Base-by-base conservation (phyloP, 2,113 vertebrate species). In the Poicephalus meyeri region DNA sequence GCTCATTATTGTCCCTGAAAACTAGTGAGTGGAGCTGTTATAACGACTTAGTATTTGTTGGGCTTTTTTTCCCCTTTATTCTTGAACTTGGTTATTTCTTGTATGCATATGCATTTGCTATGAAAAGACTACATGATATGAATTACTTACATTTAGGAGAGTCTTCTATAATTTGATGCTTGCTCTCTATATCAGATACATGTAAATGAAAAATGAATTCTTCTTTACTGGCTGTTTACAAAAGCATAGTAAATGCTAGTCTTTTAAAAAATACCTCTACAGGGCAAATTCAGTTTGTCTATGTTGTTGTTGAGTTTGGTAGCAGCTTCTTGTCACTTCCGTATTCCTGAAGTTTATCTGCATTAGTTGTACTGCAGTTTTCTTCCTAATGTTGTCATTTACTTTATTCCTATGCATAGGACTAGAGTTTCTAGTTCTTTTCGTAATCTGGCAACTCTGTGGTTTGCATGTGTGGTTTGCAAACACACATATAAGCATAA, bases 1-100 rank as follows among this genome's bases (percentile, higher is more conserved):
- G 42, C 81, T 80, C 25, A 33, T 95, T 76, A 92, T 84, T 94
- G 86, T 83, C 89, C 61, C 72, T 80, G 70, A 55, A 93, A 85
- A 78, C 92, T 63, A 66, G 21, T 18, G 37, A 78, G 37, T 42
- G 46, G 46, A 91, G 87, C 68, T 86, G 86, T 91, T 86, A 13
- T 68, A 85, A 82, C n/a, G 71, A 65, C 82, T 95, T 82, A n/a
- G 77, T 91, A 71, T 64, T 90, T 88, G n/a, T 35, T 87, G 53
- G 7, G 1, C 5, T 24, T n/a, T 61, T 26, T 26, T 65, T 4
- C 13, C 33, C 33, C 20, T 3, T 9, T 2, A 0, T 82, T 95
- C 28, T 63, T 71, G 60, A 93, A 65, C 13, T 76, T 46, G 4
- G 24, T 70, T 77, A n/a, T 66, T 89, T 93, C 44, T 81, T 61